Conservation (phyloP, 2,888 invertebrate genomes). For the Dryomyza anilis region DNA sequence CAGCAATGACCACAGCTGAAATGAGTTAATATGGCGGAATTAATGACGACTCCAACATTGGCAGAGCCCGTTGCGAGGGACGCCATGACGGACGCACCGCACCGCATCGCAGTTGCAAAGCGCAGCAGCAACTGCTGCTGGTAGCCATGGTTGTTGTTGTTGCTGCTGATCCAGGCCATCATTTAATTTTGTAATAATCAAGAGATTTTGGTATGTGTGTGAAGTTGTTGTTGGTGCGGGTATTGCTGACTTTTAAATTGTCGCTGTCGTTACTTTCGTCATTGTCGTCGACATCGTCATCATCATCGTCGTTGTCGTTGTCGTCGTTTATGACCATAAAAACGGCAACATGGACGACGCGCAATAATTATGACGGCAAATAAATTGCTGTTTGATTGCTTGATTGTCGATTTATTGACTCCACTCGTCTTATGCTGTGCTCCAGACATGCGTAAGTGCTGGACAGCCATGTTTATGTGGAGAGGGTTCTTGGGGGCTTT, state of each 20-base stretch:
- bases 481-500: too few relatives aligned
- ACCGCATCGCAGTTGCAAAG: not conserved
- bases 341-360: slow-evolving; percentile 20
- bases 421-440: slow-evolving; percentile 38
- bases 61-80: not conserved
- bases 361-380: slow-evolving; percentile 58
- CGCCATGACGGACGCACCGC: not conserved
- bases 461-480: too few relatives aligned
- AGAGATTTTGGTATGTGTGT: not conserved
- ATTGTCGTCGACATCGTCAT: not conserved
- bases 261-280: too few relatives aligned
- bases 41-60: too few relatives aligned
- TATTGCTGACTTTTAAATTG: not conserved
- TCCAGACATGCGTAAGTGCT: too few relatives aligned
- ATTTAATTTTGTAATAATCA: slow-evolving; percentile 9
- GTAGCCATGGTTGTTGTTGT: not conserved
- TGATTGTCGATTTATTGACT: slow-evolving; percentile 58
- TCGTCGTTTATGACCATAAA: not conserved
- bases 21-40: slow-evolving; percentile 28
- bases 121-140: not conserved
- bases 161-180: slow-evolving; percentile 15
- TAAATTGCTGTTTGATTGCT: slow-evolving; percentile 59
- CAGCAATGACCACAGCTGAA: slow-evolving; percentile 6
- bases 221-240: not conserved
- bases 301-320: not conserved